Evolutionary conservation across 2,113 vertebrate genomes (phyloP), one percentile per base, ranked within the genome.

Genomic region (Malaclemys terrapin): DNA sequence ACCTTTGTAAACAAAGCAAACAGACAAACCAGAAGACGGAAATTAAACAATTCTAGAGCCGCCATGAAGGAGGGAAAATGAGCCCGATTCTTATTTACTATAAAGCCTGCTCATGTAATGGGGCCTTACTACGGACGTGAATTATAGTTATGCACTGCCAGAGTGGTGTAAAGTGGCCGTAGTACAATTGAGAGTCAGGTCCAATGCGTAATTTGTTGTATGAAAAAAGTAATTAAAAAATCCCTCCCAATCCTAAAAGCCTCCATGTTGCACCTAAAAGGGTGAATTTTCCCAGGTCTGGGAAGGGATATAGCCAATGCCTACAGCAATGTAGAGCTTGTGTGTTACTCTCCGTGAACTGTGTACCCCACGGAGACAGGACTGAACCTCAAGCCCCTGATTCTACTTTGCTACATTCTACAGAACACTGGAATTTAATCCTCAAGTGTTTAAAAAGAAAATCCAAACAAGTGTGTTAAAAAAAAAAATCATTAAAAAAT

Each of bases 381-480:
- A 24, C 24, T 12, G 13, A 42, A 38, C 17, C 80, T 52, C 47
- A 13, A 14, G 31, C 25, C 69, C 54, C 47, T 12, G 19, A 72
- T 22, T 35, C 90, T n/a, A 12, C 42, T 24, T 10, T 16, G 16
- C 69, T 59, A 49, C 14, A 25, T 17, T 53, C 50, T 38, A n/a
- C 35, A 42, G 84, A 82, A 69, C 78, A 49, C 47, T 50, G 47
- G 27, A 35, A 45, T 57, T 50, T 27, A 88, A 65, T n/a, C 42
- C 52, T 75, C 80, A 22, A 69, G 19, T 20, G 10, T 42, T 24
- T 25, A 22, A 47, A 53, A 62, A 27, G 49, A 76, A 78, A 96
- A 79, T 80, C 93, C 95, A 97, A 91, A 75, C 91, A 47, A 85
- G 85, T 0, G 2, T 12, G 53, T 89, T 80, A 89, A 91, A 72